Evolutionary conservation across 1,140 invertebrate genomes (phyloP).

Genomic region (Atta colombica): DNA sequence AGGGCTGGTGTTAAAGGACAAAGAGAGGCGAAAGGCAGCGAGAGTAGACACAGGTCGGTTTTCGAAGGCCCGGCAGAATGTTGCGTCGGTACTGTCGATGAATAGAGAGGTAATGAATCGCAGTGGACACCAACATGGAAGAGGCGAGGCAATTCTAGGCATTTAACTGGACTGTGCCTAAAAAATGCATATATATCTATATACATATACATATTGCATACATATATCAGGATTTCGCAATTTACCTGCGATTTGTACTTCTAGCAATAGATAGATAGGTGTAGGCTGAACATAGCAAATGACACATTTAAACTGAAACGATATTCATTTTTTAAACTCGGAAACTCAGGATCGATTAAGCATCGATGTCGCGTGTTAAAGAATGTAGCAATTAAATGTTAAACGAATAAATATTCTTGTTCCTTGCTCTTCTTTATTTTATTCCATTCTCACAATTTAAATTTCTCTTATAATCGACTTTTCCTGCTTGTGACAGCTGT

Average conservation of each 20-base stretch:
- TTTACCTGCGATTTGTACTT: conserved; percentile 20
- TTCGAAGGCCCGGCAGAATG: conserved; percentile 70
- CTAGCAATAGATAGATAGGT: conserved; percentile 1
- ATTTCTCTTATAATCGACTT: conserved; percentile 37
- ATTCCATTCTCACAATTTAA: conserved; percentile 20
- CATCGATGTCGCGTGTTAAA: conserved; percentile 12
- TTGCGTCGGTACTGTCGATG: conserved; percentile 81
- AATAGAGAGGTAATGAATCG: conserved; percentile 87
- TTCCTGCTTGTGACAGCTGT: conserved; percentile 35
- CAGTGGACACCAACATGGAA: conserved; percentile 85
- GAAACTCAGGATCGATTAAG: conserved; percentile 17
- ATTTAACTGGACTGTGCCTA: conserved; percentile 78
- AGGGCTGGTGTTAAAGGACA: conserved; percentile 64
- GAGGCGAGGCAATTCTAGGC: conserved; percentile 84
- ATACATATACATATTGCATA: conserved; percentile 3
- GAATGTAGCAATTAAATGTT: neutral
- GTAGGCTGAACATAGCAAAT: conserved; percentile 6
- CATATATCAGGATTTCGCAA: conserved; percentile 25
- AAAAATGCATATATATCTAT: conserved; percentile 79
- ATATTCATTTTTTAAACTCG: conserved; percentile 54
- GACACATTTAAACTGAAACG: conserved; percentile 52
- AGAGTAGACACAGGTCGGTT: conserved; percentile 60
- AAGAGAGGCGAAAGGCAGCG: conserved; percentile 58
- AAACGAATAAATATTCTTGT: neutral
- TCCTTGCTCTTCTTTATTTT: conserved; percentile 14